A percentile compares a stretch with the other conserved stretches of the same genome.
Conservation (phyloP, 1,140 invertebrate genomes). For the Acromyrmex charruanus region DNA sequence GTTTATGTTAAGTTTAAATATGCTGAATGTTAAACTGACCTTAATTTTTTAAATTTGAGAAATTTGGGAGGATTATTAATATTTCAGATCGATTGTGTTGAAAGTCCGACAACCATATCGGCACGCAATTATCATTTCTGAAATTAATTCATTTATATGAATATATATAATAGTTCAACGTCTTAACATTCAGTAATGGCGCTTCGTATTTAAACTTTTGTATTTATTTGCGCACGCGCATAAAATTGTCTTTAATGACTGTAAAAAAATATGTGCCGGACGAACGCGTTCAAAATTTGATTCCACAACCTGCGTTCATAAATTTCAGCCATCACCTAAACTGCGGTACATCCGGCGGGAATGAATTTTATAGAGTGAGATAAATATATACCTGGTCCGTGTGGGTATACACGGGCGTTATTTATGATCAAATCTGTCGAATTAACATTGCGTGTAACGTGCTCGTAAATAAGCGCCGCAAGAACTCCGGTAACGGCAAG, state of each 20-base stretch:
- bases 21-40: too few relatives aligned
- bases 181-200: too few relatives aligned
- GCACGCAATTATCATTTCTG: too few relatives aligned
- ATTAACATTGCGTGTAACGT: constrained; percentile 79
- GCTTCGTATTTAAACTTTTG: too few relatives aligned
- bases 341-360: constrained; percentile 47
- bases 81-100: too few relatives aligned
- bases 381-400: constrained; percentile 65
- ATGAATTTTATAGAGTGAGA: constrained; percentile 72
- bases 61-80: too few relatives aligned
- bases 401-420: constrained; percentile 71
- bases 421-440: constrained; percentile 76
- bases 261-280: not conserved
- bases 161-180: too few relatives aligned
- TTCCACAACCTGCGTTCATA: constrained; percentile 45
- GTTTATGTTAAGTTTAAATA: too few relatives aligned
- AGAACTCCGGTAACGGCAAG: constrained; percentile 27
- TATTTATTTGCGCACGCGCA: not conserved
- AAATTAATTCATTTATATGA: too few relatives aligned
- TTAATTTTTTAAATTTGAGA: too few relatives aligned
- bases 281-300: constrained; percentile 43
- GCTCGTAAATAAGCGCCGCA: constrained; percentile 74
- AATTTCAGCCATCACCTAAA: constrained; percentile 51
- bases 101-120: too few relatives aligned
- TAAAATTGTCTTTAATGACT: constrained; percentile 35